Conservation (phyloP, 2,113 vertebrate genomes). For the Pygoscelis antarcticus region DNA sequence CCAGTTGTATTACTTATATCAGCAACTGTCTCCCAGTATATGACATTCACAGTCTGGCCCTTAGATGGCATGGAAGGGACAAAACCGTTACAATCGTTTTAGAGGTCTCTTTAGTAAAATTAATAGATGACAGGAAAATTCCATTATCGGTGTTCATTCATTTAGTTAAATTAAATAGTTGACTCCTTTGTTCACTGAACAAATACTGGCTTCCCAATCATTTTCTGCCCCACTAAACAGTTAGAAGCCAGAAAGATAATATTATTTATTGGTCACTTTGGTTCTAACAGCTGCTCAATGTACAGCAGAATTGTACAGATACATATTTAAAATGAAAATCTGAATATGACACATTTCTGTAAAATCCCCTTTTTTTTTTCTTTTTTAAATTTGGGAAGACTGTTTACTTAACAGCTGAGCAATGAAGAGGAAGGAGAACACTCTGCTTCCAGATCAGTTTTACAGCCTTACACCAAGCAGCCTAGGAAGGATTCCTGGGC, state of each 20-base stretch:
- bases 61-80: constrained; percentile 44
- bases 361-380: neutral
- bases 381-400: neutral
- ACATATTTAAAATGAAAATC: neutral
- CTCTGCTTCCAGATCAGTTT: neutral
- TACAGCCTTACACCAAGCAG: neutral
- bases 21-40: neutral
- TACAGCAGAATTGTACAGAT: neutral
- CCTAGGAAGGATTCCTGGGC: neutral
- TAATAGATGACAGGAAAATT: constrained; percentile 18
- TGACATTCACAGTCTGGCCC: constrained; percentile 23
- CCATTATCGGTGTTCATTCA: neutral
- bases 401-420: neutral
- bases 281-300: neutral
- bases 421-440: neutral
- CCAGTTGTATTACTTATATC: neutral
- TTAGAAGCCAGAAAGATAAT: neutral
- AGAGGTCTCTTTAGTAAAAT: constrained; percentile 19
- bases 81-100: neutral
- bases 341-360: neutral
- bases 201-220: neutral
- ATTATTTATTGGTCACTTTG: neutral
- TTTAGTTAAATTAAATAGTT: constrained; percentile 40
- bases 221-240: constrained; percentile 27
- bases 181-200: constrained; percentile 21